Evolutionary conservation across 2,113 vertebrate species (phyloP), one percentile per base, ranked within the genome.

Genomic region (Pangasianodon gigas): DNA sequence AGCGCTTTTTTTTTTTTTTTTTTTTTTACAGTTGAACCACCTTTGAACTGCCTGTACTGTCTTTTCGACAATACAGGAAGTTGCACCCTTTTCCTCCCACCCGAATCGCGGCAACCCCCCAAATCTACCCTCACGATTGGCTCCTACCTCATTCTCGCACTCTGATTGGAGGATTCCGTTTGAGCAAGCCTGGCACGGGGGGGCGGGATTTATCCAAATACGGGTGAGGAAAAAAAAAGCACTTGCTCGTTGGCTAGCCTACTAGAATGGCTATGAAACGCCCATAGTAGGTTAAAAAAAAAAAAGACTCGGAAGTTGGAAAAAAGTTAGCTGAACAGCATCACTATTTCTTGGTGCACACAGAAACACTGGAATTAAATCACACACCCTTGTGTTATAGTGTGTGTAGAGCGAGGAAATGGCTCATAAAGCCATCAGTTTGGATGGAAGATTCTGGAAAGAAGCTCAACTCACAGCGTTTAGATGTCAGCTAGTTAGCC

Each of bases 1-100:
- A 75, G 41, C 44, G 14, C 24, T 1, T 24, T 41, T 58, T 18
- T 0, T 58, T 37, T 0, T 41, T 16, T 10, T 1, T 24, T 41
- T 58, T 18, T 0, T 58, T 37, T 0, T 41, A 4, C 56, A 60
- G 37, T 41, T 37, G 24, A 24, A 13, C 52, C 26, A 46, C 18
- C 32, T 32, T 44, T 52, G n/a, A 37, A 32, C 5, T 54, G 13
- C 41, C 11, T 26, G 26, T n/a, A 9, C 26, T 16, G 5, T 24
- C 9, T 65, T 62, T 26, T 51, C 56, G 41, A 32, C 54, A 37
- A 26, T 21, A 86, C 58, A 81, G 89, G 84, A 90, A 90, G 89
- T 86, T 41, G 14, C 84, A 54, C 29, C 2, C 48, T 37, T 32
- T 16, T 60, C 16, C 54, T 58, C 37, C 32, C 54, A 79, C 71